Conservation (phyloP, 2,113 vertebrate genomes). For the Brienomyrus longianalis region DNA sequence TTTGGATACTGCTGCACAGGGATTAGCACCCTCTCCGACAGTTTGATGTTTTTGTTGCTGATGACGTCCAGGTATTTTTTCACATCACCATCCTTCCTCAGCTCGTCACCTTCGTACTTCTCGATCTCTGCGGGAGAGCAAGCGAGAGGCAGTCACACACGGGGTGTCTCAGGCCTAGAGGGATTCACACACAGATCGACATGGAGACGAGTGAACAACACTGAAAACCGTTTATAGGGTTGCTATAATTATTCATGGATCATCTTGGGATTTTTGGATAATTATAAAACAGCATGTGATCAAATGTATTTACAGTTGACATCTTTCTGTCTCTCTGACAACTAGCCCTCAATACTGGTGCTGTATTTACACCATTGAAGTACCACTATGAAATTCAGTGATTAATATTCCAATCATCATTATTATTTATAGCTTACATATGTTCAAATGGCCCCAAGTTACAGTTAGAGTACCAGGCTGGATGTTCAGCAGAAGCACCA, state of each 20-base stretch:
- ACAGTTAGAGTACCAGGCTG: not conserved
- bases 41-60: constrained; percentile 99
- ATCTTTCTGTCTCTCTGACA: not conserved
- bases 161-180: not conserved
- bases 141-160: constrained; percentile 17
- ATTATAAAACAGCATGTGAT: not conserved
- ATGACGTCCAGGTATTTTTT: constrained; percentile 98
- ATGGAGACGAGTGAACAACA: not conserved
- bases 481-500: not conserved
- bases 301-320: not conserved
- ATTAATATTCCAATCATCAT: not conserved
- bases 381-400: not conserved
- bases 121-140: constrained; percentile 80
- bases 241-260: not conserved
- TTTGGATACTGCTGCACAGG: constrained; percentile 97
- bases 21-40: constrained; percentile 92
- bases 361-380: not conserved
- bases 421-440: not conserved
- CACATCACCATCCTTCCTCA: constrained; percentile 84
- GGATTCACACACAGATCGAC: not conserved
- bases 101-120: constrained; percentile 82
- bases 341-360: not conserved
- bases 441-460: not conserved
- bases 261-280: not conserved
- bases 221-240: not conserved